Evolutionary conservation across 2,113 vertebrate genomes (phyloP), one percentile per base, ranked within the genome.

Genomic region (Petroica traversi): DNA sequence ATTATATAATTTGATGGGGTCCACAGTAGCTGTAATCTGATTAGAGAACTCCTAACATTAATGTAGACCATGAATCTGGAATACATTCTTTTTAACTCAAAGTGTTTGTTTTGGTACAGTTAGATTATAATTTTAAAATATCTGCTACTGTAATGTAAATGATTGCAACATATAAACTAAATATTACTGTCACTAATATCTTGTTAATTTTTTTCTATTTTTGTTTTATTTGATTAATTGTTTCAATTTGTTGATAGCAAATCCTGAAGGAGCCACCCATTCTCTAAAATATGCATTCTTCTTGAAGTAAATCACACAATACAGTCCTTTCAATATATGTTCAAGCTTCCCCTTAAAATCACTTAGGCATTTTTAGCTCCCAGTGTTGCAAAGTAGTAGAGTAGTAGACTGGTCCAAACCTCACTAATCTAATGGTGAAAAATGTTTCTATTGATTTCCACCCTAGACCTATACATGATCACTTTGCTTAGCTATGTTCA

Each of bases 1-100:
- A 94, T 64, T 94, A 68, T 8, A 23, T 4, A 17, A 82, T 94
- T 49, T 88, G 33, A 94, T 43, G 7, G 15, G 40, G 38, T 82
- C 54, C 54, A 89, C 76, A 92, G 68, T 90, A 93, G 58, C 48
- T 84, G 33, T 38, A 74, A 90, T 62, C 45, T 82, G 46, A 92
- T 96, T 87, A 92, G 83, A 89, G 49, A 80, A 46, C 14, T 69
- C 72, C 81, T 83, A 84, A 92, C 36, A 34, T 86, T 85, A 86
- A n/a, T 58, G 36, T 19, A 78, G 78, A 79, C 43, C 66, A 54
- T 55, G n/a, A 48, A 69, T 87, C 52, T 72, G 46, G 77, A 78
- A 88, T 76, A 77, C 4, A 19, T 92, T 59, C 15, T 66, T 71
- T 89, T 85, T 68, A 85, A 38, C 9, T 59, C 17, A 36, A 58